These are phyloP conservation scores for Sebastes steindachneri DNA, from an alignment of 2,797 vertebrate genomes.

Conservation along the genomic window DNA sequence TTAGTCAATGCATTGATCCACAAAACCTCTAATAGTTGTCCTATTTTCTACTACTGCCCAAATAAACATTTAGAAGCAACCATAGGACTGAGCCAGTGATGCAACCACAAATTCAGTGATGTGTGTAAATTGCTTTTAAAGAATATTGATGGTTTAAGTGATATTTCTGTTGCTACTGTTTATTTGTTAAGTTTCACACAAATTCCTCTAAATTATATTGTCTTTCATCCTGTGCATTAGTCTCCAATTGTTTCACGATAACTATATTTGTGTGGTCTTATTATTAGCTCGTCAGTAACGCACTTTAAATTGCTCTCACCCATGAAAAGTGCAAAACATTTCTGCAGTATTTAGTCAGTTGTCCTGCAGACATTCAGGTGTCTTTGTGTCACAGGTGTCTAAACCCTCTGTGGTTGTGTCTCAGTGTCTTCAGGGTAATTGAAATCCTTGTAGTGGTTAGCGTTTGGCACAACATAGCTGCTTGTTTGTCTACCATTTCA, in stretches of 20 bases:
- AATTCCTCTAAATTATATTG: not conserved
- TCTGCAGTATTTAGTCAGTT: not conserved
- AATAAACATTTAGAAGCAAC: not conserved
- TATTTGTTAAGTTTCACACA: not conserved
- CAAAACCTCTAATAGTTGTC: not conserved
- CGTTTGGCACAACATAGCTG: not conserved
- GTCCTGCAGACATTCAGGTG: not conserved
- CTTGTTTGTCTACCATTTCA: constrained; percentile 4
- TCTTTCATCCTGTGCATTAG: not conserved
- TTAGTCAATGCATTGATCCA: not conserved
- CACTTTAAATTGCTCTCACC: not conserved
- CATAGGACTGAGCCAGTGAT: not conserved
- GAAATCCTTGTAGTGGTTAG: constrained; percentile 6
- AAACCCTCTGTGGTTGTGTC: not conserved
- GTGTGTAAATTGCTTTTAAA: not conserved
- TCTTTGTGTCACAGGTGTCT: not conserved
- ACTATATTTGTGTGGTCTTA: not conserved
- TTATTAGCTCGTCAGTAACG: not conserved
- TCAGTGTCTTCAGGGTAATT: not conserved
- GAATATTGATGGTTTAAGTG: not conserved
- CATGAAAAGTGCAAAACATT: not conserved
- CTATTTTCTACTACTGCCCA: not conserved
- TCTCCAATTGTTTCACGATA: not conserved
- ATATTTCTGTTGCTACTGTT: not conserved
- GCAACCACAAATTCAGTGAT: not conserved